Conservation (phyloP, 2,113 vertebrate species). For the Erythrolamprus reginae region DNA sequence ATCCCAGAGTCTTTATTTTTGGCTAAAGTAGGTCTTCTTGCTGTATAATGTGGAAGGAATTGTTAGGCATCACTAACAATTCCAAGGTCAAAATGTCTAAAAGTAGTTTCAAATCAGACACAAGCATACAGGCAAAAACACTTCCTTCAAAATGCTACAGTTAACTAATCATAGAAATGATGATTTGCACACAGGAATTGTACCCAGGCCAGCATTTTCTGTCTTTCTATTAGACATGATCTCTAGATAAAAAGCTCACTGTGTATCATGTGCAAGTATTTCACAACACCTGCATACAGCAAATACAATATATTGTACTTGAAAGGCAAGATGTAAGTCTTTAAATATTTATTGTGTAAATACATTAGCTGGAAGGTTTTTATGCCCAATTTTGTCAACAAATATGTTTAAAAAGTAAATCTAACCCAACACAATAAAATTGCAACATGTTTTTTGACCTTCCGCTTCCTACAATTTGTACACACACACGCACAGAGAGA, state of each 20-base stretch:
- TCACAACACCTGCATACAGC: constrained; percentile 18
- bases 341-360: constrained; percentile 61
- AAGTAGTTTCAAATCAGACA: not conserved
- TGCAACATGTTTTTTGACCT: constrained; percentile 52
- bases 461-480: constrained; percentile 40
- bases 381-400: constrained; percentile 55
- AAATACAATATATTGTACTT: constrained; percentile 10
- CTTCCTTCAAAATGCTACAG: not conserved
- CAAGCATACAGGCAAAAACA: not conserved
- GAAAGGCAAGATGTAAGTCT: constrained; percentile 39
- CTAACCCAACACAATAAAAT: constrained; percentile 53
- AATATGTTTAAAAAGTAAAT: constrained; percentile 60
- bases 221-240: not conserved
- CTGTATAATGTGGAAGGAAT: not conserved
- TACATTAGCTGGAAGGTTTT: constrained; percentile 26
- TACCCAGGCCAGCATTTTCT: not conserved
- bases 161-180: not conserved
- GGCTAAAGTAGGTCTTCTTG: not conserved
- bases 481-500: constrained; percentile 4
- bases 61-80: not conserved
- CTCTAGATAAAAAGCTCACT: not conserved
- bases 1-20: not conserved
- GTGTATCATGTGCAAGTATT: not conserved
- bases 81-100: not conserved
- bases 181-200: not conserved